Evolutionary conservation across 2,113 vertebrate genomes (phyloP), one percentile per base, ranked within the genome.

Genomic region (Argyrosomus japonicus): DNA sequence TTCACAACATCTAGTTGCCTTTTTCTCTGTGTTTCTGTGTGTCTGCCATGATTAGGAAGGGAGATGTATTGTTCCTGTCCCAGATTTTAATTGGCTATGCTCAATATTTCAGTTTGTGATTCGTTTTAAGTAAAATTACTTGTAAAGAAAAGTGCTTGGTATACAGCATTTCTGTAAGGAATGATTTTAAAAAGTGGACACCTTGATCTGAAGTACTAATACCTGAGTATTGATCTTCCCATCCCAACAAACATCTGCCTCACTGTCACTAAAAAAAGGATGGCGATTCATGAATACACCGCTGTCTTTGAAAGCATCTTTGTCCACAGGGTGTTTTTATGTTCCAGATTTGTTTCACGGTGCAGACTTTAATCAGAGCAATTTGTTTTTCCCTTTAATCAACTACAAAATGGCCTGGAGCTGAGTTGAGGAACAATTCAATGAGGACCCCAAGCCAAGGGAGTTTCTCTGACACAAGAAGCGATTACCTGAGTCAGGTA

Each of bases 381-480:
- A 25, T 83, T 23, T 48, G 14, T 18, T 79, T 77, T 60, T 61
- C 29, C 54, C 14, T 79, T 82, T 80, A 56, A 67, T 78, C 29
- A 56, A 40, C 36, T 45, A 27, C 36, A 79, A 73, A 76, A 84
- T 63, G 40, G 9, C 48, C 43, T 10, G 3, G 29, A 36, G 50
- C 40, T 19, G 70, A 68, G n/a, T 1, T 58, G 60, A 70, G 23
- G 64, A 68, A 29, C 40, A 45, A 56, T 68, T 82, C 68, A 76
- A 65, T 27, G 21, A 75, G 47, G 67, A 81, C 32, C 47, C 21
- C 0, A 27, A 17, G 61, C 54, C 23, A 62, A 45, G 60, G 68
- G 48, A 45, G 62, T 75, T 67, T 65, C 43, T 57, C 69, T 63
- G 68, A 68, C 83, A 84, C 57, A 47, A 67, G 70, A 75, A 81